Percentiles rank a stretch among this genome's conserved stretches.
Conservation (phyloP, 1,140 invertebrate species). For the honey bee (Apis mellifera) region DNA sequence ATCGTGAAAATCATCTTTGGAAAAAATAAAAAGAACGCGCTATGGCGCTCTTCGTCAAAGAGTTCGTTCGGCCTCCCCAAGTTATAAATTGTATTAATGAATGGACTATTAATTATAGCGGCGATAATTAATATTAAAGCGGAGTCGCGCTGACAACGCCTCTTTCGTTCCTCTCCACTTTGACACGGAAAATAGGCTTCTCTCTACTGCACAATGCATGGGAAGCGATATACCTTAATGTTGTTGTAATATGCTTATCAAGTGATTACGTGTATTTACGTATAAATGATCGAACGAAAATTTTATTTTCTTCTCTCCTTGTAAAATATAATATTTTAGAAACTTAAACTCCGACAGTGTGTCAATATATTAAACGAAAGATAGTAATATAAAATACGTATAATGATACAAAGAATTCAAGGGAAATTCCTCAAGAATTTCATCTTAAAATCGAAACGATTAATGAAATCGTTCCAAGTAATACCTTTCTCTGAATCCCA, state of each 20-base stretch:
- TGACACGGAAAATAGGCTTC: conserved; percentile 34
- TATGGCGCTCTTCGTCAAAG: conserved; percentile 11
- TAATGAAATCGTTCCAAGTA: too few relatives aligned
- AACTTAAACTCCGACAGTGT: too few relatives aligned
- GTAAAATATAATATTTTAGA: too few relatives aligned
- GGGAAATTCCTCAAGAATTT: too few relatives aligned
- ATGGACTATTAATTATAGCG: conserved; percentile 56
- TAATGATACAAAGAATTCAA: too few relatives aligned
- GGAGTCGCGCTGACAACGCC: conserved; percentile 38
- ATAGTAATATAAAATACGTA: too few relatives aligned
- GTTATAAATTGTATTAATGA: conserved; percentile 63
- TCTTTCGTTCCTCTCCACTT: conserved; percentile 38
- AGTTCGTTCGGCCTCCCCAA: neutral
- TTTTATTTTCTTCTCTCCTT: too few relatives aligned
- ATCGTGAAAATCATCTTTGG: conserved; percentile 11
- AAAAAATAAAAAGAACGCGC: neutral
- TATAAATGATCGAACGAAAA: neutral
- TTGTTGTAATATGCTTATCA: neutral
- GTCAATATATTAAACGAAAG: too few relatives aligned
- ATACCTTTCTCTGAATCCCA: neutral
- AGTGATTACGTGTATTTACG: neutral
- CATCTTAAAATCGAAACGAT: too few relatives aligned
- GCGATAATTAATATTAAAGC: conserved; percentile 60
- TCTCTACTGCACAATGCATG: neutral
- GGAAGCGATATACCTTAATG: neutral